phyloP scores from a whole-genome alignment of 2,797 vertebrate species.

The Adelosebastes latens region DNA sequence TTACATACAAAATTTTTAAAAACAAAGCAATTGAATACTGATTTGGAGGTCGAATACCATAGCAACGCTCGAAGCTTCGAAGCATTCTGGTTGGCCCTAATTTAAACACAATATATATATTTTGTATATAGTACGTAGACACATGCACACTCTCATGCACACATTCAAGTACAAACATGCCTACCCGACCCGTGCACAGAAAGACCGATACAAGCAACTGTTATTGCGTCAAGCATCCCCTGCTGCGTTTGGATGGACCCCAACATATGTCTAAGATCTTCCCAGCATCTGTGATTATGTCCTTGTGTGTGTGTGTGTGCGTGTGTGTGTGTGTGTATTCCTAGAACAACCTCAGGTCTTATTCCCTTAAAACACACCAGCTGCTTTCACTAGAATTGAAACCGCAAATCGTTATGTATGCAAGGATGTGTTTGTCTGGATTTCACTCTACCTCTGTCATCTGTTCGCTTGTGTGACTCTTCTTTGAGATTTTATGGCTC shows the following conservation, averaged over 20 bases:
- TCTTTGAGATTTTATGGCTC: constrained; percentile 10
- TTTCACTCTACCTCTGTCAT: constrained; percentile 23
- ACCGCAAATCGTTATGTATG: constrained; percentile 38
- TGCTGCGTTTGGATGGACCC: constrained; percentile 36
- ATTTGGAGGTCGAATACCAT: too few species aligned
- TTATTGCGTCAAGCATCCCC: constrained; percentile 28
- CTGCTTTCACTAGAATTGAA: constrained; percentile 45
- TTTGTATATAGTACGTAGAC: neutral
- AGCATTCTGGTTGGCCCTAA: too few species aligned
- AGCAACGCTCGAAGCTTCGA: too few species aligned
- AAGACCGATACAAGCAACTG: constrained; percentile 7
- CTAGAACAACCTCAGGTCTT: constrained; percentile 54
- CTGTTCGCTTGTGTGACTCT: constrained; percentile 13
- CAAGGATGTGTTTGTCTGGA: constrained; percentile 37
- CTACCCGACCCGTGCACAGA: neutral
- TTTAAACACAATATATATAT: neutral
- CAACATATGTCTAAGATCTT: constrained; percentile 47
- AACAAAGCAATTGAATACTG: too few species aligned
- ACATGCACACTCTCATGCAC: neutral
- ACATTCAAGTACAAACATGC: neutral
- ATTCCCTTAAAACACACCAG: constrained; percentile 62
- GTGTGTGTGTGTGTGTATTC: constrained; percentile 31
- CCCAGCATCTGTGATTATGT: constrained; percentile 53
- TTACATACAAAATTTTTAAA: too few species aligned
- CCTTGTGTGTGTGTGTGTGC: constrained; percentile 4